Evolutionary conservation across 1,140 invertebrate genomes (phyloP), one percentile per base, ranked within the genome.

Genomic region (Aphaenogaster rudis): DNA sequence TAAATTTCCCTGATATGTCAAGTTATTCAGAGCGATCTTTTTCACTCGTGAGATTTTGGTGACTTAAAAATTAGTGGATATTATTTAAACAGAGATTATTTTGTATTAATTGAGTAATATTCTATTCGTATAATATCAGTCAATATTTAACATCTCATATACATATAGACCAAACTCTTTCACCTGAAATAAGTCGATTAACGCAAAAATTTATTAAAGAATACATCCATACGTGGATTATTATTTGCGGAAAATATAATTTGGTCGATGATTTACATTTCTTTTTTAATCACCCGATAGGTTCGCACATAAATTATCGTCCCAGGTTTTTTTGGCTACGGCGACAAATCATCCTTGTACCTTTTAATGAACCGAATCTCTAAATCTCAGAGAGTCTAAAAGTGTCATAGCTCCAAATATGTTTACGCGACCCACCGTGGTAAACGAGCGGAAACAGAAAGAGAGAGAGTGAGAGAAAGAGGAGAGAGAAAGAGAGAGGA

Each of bases 381-480:
- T n/a, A 50, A 64, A 48, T 64, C 21, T 81, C 6, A 21, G 9
- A 45, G 66, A 71, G 45, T 54, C 50, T 57, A 50, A 71, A 54
- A 71, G 52, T 71, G 79, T 69, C 64, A 54, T 17, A 42, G 21
- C 21, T 33, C 2, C 21, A 45, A 57, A 81, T 71, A 28, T 69
- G 50, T 71, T 71, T 54, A 59, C 50, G 8, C 15, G 48, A 52
- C n/a, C 36, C 69, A 15, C 9, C 15, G 8, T 48, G 64, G 45
- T 81, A 33, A 52, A 57, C 15, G 39, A 71, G 52, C 9, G 28
- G 33, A 42, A 13, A 54, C 11, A n/a, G n/a, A n/a, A n/a, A n/a
- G n/a, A n/a, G n/a, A n/a, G n/a, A n/a, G n/a, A n/a, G n/a, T n/a
- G n/a, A n/a, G 57, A 28, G 17, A 61, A 13, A 57, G 0, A 8